Evolutionary conservation across 1,140 invertebrate species (phyloP).

Genomic region (Cryptotermes secundus): DNA sequence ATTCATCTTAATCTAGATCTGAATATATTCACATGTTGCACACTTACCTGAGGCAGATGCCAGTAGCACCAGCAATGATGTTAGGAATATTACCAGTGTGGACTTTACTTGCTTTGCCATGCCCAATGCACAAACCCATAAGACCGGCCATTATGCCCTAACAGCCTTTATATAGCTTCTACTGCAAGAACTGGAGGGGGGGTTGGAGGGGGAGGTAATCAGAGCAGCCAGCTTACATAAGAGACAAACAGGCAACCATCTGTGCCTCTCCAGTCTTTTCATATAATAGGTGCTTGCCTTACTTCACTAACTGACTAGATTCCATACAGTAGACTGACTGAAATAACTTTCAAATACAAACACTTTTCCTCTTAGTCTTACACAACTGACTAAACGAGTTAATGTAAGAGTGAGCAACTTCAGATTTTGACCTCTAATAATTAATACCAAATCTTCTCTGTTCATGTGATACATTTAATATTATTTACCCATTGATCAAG

Average conservation of each 20-base stretch:
- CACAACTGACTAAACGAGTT: no score
- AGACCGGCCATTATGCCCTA: not conserved
- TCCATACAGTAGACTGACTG: no score
- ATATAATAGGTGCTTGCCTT: not conserved
- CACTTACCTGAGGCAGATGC: not conserved
- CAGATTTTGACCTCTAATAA: no score
- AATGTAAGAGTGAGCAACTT: no score
- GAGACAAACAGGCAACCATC: not conserved
- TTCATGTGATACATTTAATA: no score
- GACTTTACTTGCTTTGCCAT: conserved; percentile 5
- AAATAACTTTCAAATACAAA: no score
- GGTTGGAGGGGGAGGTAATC: not conserved
- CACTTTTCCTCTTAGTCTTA: no score
- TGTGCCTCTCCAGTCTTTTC: not conserved
- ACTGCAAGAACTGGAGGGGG: not conserved
- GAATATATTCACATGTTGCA: not conserved
- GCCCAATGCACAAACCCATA: not conserved
- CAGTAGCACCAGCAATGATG: not conserved
- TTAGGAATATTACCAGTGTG: not conserved
- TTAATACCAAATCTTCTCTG: no score
- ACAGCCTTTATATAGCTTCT: not conserved
- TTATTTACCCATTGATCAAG: no score
- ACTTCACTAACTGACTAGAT: not conserved
- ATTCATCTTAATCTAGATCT: not conserved
- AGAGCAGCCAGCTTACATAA: not conserved